Evolutionary conservation across 2,113 vertebrate genomes (phyloP).

Genomic region (Nyctereutes procyonoides): DNA sequence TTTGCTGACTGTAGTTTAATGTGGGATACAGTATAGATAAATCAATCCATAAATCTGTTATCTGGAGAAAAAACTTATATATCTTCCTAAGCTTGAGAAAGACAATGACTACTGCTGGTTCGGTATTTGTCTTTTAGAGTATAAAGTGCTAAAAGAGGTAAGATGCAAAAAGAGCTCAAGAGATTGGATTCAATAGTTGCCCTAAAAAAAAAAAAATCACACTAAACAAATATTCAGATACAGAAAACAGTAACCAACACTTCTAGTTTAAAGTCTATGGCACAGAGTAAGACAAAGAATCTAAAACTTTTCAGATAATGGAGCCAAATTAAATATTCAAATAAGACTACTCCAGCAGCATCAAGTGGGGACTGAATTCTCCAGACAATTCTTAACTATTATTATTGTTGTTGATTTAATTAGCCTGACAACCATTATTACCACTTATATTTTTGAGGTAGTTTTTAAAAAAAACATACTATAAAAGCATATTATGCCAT

Average conservation of each 20-base stretch:
- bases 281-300: neutral
- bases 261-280: neutral
- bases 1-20: neutral
- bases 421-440: neutral
- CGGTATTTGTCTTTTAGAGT: neutral
- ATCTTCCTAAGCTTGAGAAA: conserved; percentile 43
- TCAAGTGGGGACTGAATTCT: neutral
- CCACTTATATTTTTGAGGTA: neutral
- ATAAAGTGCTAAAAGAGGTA: neutral
- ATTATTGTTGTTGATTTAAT: neutral
- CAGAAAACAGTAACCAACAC: neutral
- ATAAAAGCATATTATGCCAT: conserved; percentile 7
- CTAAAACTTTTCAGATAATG: conserved; percentile 23
- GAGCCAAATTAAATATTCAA: conserved; percentile 51
- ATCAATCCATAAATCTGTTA: neutral
- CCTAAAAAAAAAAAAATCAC: neutral
- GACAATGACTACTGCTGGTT: neutral
- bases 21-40: neutral
- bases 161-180: neutral
- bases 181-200: neutral
- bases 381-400: neutral
- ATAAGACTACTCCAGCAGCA: neutral
- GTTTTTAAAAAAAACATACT: neutral
- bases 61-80: neutral
- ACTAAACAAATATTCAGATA: neutral